Percentiles rank a stretch among this genome's conserved stretches.
phyloP scores from a whole-genome alignment of 1,140 invertebrate species.

The Drosophila oshimai region DNA sequence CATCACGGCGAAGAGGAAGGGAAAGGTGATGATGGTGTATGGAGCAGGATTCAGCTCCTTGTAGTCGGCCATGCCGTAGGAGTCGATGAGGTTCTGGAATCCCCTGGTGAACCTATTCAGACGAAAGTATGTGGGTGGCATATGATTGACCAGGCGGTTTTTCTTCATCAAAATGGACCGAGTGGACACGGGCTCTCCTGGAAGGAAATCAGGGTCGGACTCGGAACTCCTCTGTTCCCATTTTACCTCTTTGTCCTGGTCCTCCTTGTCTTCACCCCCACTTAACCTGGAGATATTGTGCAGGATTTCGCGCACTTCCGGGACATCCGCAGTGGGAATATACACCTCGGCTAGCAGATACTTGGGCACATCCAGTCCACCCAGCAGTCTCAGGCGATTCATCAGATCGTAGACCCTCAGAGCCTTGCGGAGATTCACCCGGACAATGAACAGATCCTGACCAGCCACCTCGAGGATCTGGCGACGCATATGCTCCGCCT shows the following conservation, averaged over 20 bases:
- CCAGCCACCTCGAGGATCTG: slow-evolving; percentile 92
- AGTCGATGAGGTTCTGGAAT: slow-evolving; percentile 92
- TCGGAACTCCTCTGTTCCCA: background rate
- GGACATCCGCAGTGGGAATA: slow-evolving; percentile 92
- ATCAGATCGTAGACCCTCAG: slow-evolving; percentile 94
- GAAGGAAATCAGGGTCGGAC: background rate
- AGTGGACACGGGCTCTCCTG: background rate
- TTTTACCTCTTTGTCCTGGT: background rate
- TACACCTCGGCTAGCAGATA: slow-evolving; percentile 98
- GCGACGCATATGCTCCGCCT: slow-evolving; percentile 89
- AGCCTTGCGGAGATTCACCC: slow-evolving; percentile 95
- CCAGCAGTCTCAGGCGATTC: slow-evolving; percentile 94
- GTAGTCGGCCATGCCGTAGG: slow-evolving; percentile 90
- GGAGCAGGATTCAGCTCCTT: slow-evolving; percentile 90
- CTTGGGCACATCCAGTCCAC: slow-evolving; percentile 92
- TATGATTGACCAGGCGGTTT: slow-evolving; percentile 90
- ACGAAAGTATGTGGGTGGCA: slow-evolving; percentile 90
- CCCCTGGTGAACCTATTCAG: slow-evolving; percentile 92
- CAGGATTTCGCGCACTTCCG: slow-evolving; percentile 92
- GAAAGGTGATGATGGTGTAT: slow-evolving; percentile 90
- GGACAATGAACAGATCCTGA: slow-evolving; percentile 94
- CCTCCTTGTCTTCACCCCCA: background rate
- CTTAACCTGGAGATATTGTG: slow-evolving; percentile 93
- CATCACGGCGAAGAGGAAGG: slow-evolving; percentile 90
- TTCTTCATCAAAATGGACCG: slow-evolving; percentile 27